Percentiles rank a stretch among this genome's conserved stretches.
phyloP scores from a whole-genome alignment of 35 echinoderm and acorn worm genomes.

The Diadema setosum region DNA sequence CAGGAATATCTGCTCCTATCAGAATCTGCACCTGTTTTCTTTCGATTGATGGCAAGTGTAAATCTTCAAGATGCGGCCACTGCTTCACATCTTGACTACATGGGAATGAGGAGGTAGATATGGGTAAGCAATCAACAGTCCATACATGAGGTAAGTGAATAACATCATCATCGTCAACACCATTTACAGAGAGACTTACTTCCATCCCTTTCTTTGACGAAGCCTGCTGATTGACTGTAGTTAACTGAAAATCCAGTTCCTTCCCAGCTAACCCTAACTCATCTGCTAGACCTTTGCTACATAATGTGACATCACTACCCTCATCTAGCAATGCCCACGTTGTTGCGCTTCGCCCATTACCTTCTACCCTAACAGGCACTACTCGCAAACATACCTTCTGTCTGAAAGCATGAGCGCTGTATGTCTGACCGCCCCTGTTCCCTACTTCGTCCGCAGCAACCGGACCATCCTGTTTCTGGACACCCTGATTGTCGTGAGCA shows the following conservation, averaged over 20 bases:
- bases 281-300: neutral
- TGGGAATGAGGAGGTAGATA: neutral
- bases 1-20: neutral
- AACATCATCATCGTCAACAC: too few species aligned
- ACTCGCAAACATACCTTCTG: neutral
- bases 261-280: conserved; percentile 19
- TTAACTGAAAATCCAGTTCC: too few species aligned
- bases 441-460: too few species aligned
- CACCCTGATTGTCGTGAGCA: neutral
- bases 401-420: too few species aligned
- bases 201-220: too few species aligned
- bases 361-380: neutral
- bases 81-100: neutral
- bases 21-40: neutral
- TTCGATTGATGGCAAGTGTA: neutral
- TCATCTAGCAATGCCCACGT: conserved; percentile 6
- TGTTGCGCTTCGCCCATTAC: neutral
- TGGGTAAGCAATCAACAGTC: conserved; percentile 16
- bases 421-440: too few species aligned
- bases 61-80: conserved; percentile 27
- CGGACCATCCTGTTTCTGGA: too few species aligned
- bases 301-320: conserved; percentile 37
- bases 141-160: conserved; percentile 31
- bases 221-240: too few species aligned
- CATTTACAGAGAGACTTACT: too few species aligned